Percentiles rank a stretch among this genome's conserved stretches.
Conservation (phyloP, 2,797 vertebrate species). For the Rhinogobio ventralis region DNA sequence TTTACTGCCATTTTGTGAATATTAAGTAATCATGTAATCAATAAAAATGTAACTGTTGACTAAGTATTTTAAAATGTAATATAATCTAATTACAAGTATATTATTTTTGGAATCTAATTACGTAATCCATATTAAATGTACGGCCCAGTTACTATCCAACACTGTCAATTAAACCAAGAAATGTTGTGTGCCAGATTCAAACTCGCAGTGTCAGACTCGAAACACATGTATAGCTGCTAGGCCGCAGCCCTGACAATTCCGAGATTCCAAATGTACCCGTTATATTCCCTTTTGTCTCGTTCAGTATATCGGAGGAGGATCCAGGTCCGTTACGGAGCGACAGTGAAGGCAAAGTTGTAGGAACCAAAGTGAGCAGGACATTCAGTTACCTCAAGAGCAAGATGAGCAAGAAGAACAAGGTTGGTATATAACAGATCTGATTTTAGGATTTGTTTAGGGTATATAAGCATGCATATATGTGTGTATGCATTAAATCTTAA, state of each 20-base stretch:
- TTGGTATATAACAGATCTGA: conserved; percentile 67
- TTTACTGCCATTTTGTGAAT: too few relatives aligned
- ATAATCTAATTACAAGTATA: too few relatives aligned
- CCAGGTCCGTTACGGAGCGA: conserved; percentile 80
- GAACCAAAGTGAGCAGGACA: conserved; percentile 91
- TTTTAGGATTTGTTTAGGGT: not conserved
- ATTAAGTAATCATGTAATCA: too few relatives aligned
- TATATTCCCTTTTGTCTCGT: conserved; percentile 1
- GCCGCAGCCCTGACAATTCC: not conserved
- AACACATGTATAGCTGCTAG: not conserved
- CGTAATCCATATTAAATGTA: too few relatives aligned
- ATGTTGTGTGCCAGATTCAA: not conserved
- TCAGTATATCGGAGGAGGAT: conserved; percentile 88
- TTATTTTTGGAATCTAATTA: too few relatives aligned
- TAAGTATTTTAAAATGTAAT: too few relatives aligned
- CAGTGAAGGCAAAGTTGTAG: conserved; percentile 78
- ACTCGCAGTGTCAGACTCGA: not conserved
- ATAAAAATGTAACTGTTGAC: too few relatives aligned
- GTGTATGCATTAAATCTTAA: too few relatives aligned
- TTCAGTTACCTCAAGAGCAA: conserved; percentile 96
- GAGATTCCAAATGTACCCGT: not conserved
- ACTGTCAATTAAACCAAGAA: not conserved
- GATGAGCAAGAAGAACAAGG: conserved; percentile 94
- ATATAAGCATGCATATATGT: too few relatives aligned
- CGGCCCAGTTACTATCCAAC: not conserved